A percentile compares a stretch with the other conserved stretches of the same genome.
These are phyloP conservation scores for Chrysemys picta DNA, from an alignment of 2,113 vertebrate genomes.

Conservation along the genomic window DNA sequence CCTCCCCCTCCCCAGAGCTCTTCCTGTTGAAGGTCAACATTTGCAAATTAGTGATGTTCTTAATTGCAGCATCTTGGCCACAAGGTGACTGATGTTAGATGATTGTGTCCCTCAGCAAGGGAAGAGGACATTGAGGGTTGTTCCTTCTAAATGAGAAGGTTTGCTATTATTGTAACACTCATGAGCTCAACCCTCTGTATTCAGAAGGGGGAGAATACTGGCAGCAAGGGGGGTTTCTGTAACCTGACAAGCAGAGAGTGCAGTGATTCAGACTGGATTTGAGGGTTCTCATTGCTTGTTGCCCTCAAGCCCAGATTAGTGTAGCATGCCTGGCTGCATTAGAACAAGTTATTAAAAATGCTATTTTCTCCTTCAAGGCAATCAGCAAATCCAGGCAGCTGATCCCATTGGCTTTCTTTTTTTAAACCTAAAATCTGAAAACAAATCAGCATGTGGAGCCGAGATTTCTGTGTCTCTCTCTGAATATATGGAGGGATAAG, in stretches of 20 bases:
- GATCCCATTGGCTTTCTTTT: neutral
- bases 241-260: neutral
- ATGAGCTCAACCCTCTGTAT: neutral
- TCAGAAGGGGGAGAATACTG: neutral
- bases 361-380: neutral
- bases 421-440: fast-evolving
- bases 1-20: neutral
- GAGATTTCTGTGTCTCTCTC: neutral
- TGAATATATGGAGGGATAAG: neutral
- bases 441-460: neutral
- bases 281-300: neutral
- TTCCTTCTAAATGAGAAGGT: neutral
- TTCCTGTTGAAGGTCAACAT: neutral
- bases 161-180: neutral
- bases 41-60: neutral
- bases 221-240: neutral
- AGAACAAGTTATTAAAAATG: neutral
- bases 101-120: neutral
- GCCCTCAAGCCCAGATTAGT: neutral
- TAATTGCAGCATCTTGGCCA: neutral
- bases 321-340: fast-evolving
- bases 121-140: neutral
- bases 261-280: neutral
- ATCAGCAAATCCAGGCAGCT: fast-evolving
- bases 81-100: neutral